phyloP scores from a whole-genome alignment of 2,888 invertebrate genomes.

The Caenorhabditis japonica region DNA sequence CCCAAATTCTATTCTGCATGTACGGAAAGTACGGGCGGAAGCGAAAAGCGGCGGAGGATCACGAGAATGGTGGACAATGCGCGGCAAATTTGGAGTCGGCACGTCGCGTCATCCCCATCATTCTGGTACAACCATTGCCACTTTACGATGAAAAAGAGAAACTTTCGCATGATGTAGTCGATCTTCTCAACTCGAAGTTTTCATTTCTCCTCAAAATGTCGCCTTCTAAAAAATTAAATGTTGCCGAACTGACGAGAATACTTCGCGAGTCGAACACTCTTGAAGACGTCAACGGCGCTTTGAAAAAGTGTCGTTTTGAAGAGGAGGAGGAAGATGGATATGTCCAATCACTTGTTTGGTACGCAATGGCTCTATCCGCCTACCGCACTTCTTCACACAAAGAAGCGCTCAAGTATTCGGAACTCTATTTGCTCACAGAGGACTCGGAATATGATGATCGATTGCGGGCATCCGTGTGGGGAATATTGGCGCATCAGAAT shows the following conservation, averaged over 20 bases:
- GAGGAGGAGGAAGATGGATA: constrained; percentile 23
- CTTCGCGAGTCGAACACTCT: constrained; percentile 1
- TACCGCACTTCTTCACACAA: constrained; percentile 29
- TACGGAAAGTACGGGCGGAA: constrained; percentile 57
- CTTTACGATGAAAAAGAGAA: constrained; percentile 59
- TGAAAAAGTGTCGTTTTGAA: constrained; percentile 21
- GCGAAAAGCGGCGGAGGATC: constrained; percentile 42
- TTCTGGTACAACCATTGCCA: constrained; percentile 57
- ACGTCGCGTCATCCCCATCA: constrained; percentile 27
- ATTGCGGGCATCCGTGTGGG: constrained; percentile 54
- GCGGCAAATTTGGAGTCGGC: constrained; percentile 18
- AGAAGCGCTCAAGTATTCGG: constrained; percentile 41
- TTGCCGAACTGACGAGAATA: constrained; percentile 34
- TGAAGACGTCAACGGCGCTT: constrained; percentile 11
- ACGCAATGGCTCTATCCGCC: constrained; percentile 49
- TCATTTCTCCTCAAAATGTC: constrained; percentile 32
- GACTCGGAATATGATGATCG: constrained; percentile 28
- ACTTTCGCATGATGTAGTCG: constrained; percentile 53
- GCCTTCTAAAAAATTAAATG: constrained; percentile 19
- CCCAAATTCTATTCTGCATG: constrained; percentile 54
- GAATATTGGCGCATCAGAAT: constrained; percentile 55
- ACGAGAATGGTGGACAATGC: constrained; percentile 29
- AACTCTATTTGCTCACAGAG: constrained; percentile 19
- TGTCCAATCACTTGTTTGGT: constrained; percentile 52
- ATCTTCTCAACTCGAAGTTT: constrained; percentile 49